Evolutionary conservation across 2,888 invertebrate species (phyloP), one percentile per base, ranked within the genome.

Genomic region (Drosophila nr. perissopoda): DNA sequence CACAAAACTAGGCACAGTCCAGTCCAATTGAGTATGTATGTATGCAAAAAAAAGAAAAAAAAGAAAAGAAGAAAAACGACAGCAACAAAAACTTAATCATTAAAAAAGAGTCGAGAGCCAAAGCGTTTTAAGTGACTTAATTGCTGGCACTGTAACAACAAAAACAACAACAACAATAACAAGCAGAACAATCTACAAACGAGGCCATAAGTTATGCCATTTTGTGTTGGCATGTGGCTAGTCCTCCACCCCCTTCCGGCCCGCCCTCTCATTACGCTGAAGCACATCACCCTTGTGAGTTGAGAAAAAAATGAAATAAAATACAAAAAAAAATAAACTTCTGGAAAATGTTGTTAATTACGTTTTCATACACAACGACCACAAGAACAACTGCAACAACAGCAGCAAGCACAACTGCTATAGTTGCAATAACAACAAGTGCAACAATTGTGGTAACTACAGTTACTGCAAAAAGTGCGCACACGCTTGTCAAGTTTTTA

Each of bases 321-420:
- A 62, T 75, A 63, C 66, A 49, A 52, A 51, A 54, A n/a, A 56
- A 67, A 49, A 62, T 54, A 76, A 71, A 72, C 49, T 70, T 69
- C 73, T 69, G 78, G 53, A 76, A 89, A 87, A 89, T 89, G 87
- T 84, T 85, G 85, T 85, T 85, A 89, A 85, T 85, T 85, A 85
- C 85, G 67, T 82, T 89, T 87, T 89, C 77, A 89, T 89, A 79
- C 76, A 85, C 76, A 88, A 62, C 70, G 78, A 63, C 61, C 53
- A 40, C 56, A 69, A 27, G 59, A 69, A 54, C 48, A 58, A 42
- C 27, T 33, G 27, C 40, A 51, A 21, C 65, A 72, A 68, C 52
- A 68, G 56, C 67, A 64, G 52, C 34, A 21, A 52, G n/a, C 54
- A 48, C 58, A 73, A 56, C 45, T 56, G 64, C 36, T 49, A 54